Evolutionary conservation across 2,797 vertebrate species (phyloP).

Genomic region (Parauchenoglanis punctatus): DNA sequence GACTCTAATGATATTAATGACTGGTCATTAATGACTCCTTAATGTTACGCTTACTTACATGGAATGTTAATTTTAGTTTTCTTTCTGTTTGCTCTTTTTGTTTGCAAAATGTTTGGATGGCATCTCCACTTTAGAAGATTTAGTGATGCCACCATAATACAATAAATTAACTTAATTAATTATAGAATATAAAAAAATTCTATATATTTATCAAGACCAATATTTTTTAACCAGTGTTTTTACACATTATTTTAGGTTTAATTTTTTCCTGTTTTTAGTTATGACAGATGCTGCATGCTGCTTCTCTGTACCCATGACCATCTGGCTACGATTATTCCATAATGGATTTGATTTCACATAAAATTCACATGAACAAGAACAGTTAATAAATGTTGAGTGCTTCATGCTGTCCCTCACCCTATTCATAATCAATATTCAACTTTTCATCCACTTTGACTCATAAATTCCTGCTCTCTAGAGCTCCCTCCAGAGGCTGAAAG

Average conservation of each 20-base stretch:
- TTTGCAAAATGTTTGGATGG: not conserved
- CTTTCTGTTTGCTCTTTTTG: not conserved
- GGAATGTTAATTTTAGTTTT: not conserved
- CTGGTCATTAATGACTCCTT: too few species aligned
- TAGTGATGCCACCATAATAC: not conserved
- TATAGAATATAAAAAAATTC: not conserved
- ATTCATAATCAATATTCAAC: not conserved
- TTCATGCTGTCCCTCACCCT: not conserved
- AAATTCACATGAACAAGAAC: not conserved
- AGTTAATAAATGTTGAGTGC: not conserved
- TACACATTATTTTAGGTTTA: not conserved
- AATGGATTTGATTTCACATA: not conserved
- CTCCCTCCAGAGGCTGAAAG: too few species aligned
- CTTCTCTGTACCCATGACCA: not conserved
- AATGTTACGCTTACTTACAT: too few species aligned
- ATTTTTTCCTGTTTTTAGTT: not conserved
- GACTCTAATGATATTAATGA: too few species aligned
- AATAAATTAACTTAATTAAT: not conserved
- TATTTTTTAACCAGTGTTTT: not conserved
- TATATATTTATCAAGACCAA: not conserved
- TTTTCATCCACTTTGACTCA: not conserved
- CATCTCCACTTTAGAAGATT: not conserved
- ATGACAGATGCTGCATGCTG: not conserved
- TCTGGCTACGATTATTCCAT: not conserved
- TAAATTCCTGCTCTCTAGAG: too few species aligned